Evolutionary conservation across 2,888 invertebrate genomes (phyloP), one percentile per base, ranked within the genome.

Genomic region (Nomada lathburiana): DNA sequence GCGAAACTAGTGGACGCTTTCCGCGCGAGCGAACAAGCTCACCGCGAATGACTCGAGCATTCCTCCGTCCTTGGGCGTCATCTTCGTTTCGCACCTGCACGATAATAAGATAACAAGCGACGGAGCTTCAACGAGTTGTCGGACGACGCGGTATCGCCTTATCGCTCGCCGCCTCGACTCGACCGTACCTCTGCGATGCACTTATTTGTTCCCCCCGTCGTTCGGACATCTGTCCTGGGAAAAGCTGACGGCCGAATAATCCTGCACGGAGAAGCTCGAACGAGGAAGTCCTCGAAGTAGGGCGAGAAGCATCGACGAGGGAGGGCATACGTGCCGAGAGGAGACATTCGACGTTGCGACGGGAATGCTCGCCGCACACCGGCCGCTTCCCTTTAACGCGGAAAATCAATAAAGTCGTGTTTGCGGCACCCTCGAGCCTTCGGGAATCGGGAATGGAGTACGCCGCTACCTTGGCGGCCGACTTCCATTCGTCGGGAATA

Each of bases 381-480:
- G 88, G 85, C 75, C 63, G 92, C 78, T 92, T 90, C 92, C 90
- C 92, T 92, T 92, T 92, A 92, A 92, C 70, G 67, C 86, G 88
- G 82, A 26, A 85, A 92, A 92, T 92, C 92, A 90, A 92, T 92
- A 92, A 87, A 88, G 84, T 82, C 83, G 86, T 85, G 83, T 86
- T 82, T 77, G 85, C 86, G 75, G 83, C 86, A 92, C 89, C 92
- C 87, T 91, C 92, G 90, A 91, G 92, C 94, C 93, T 92, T 88
- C 78, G 82, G 84, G 84, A 84, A 83, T 88, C 86, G 80, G 84
- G 79, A 94, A 94, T 93, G 93, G 94, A 93, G 91, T 90, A 88
- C 93, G 93, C 93, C 94, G 94, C 93, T 94, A 93, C 93, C 75
- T 86, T 79, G 65, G 91, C 90, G 89, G 80, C 86, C 86, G 88